Conservation (phyloP, 1,140 invertebrate species). For the Zophobas morio region DNA sequence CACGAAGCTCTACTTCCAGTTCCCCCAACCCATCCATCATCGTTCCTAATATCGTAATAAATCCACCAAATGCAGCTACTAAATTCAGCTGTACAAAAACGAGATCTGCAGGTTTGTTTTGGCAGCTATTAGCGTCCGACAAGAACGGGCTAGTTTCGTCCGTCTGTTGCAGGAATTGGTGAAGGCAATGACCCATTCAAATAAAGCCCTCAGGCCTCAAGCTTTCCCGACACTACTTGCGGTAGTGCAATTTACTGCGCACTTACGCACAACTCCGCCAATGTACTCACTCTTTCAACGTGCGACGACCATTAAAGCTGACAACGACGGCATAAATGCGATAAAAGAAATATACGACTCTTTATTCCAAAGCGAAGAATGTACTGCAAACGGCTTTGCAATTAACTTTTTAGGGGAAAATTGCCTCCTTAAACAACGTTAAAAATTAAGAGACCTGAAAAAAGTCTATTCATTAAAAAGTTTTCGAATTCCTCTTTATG, state of each 20-base stretch:
- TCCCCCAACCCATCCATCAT: no score
- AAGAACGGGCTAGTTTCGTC: slow-evolving; percentile 14
- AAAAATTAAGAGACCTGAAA: no score
- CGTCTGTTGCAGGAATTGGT: slow-evolving; percentile 6
- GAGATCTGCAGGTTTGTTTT: slow-evolving; percentile 1
- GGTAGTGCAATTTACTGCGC: slow-evolving; percentile 32
- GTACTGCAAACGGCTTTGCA: no score
- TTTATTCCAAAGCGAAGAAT: neutral
- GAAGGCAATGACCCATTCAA: slow-evolving; percentile 29
- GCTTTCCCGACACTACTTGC: neutral
- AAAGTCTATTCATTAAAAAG: no score
- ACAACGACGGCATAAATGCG: neutral
- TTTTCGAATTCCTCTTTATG: no score
- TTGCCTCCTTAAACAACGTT: no score
- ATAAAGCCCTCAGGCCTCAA: slow-evolving; percentile 4
- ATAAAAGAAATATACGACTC: neutral
- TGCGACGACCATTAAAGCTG: slow-evolving; percentile 16
- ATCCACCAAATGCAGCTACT: no score
- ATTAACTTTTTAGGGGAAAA: no score
- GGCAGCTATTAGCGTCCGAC: slow-evolving; percentile 14
- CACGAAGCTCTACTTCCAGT: no score
- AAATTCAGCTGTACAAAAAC: neutral
- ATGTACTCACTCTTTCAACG: slow-evolving; percentile 8
- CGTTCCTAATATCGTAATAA: no score
- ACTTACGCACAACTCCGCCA: slow-evolving; percentile 32